Percentiles rank a stretch among this genome's conserved stretches.
Conservation (phyloP, 1,140 invertebrate genomes). For the Drosophila malerkotliana region DNA sequence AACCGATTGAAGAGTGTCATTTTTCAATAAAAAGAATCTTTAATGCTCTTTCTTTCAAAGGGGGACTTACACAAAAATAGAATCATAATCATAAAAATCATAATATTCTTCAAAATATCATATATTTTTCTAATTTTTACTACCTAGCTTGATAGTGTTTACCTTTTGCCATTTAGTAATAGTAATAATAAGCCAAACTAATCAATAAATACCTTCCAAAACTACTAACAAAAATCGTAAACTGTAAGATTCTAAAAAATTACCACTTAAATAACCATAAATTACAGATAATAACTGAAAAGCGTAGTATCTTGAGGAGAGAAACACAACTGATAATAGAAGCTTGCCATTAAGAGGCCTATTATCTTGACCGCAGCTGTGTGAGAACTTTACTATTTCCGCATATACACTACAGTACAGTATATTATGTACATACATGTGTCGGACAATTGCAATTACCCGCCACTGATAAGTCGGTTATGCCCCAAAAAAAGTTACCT, state of each 20-base stretch:
- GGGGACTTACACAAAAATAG: too few relatives aligned
- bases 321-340: not conserved
- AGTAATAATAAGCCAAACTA: not conserved
- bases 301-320: not conserved
- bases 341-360: not conserved
- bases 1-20: conserved; percentile 6
- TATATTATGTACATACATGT: not conserved
- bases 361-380: conserved; percentile 23
- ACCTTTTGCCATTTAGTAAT: too few relatives aligned
- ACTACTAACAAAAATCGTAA: not conserved
- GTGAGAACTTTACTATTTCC: conserved; percentile 4
- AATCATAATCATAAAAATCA: too few relatives aligned
- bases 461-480: conserved; percentile 40
- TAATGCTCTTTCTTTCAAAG: not conserved
- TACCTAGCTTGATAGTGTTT: too few relatives aligned
- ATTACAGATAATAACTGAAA: not conserved
- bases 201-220: not conserved
- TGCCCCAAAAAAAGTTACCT: conserved; percentile 1
- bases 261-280: not conserved
- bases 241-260: not conserved
- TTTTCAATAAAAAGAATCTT: not conserved
- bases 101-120: too few relatives aligned
- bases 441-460: conserved; percentile 15
- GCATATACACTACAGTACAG: not conserved
- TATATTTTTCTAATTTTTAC: too few relatives aligned